Evolutionary conservation across 2,113 vertebrate species (phyloP).

Genomic region (Oxygymnocypris stewartii): DNA sequence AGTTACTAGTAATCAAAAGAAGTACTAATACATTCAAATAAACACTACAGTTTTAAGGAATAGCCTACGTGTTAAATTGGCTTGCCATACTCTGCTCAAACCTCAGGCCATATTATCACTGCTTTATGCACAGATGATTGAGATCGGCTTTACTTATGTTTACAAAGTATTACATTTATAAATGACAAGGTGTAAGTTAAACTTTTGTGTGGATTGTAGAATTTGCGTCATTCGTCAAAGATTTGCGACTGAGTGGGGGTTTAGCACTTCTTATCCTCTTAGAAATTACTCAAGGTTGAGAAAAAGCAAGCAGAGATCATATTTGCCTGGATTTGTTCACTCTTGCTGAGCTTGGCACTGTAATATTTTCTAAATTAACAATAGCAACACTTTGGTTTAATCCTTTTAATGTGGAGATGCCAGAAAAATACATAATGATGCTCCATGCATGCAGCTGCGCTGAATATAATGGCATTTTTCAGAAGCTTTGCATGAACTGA

Average conservation of each 20-base stretch:
- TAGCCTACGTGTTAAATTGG: neutral
- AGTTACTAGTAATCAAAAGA: neutral
- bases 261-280: constrained; percentile 11
- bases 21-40: neutral
- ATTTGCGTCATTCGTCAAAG: neutral
- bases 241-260: neutral
- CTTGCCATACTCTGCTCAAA: constrained; percentile 3
- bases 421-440: neutral
- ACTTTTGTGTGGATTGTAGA: neutral
- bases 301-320: neutral
- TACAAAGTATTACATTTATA: neutral
- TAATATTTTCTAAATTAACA: neutral
- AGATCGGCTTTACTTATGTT: neutral
- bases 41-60: neutral
- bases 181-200: neutral
- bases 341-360: neutral
- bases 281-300: neutral
- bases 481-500: neutral
- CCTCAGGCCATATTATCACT: neutral
- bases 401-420: neutral
- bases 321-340: constrained; percentile 1
- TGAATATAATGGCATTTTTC: neutral
- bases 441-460: neutral
- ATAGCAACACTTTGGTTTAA: neutral
- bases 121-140: neutral